Base-by-base conservation (phyloP, 1,140 invertebrate genomes). In the Cydia fagiglandana region DNA sequence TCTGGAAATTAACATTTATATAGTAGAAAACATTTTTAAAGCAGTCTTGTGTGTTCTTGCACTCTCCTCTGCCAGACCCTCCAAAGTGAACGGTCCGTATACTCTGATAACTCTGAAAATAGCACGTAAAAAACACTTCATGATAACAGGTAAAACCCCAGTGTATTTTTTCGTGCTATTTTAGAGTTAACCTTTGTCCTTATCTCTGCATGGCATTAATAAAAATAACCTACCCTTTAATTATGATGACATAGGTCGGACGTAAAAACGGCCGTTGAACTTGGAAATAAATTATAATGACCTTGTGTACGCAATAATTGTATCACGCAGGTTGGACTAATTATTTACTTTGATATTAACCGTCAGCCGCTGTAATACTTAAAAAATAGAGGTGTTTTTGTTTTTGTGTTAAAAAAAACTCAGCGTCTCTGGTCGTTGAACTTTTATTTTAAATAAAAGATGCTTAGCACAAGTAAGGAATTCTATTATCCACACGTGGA, bases 251-350 rank as follows among this genome's bases (percentile, higher is more conserved):
- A 61, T 61, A 20, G n/a, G 17, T 17, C 56, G 56, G 17, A 61
- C 56, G 15, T n/a, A 68, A 34, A 34, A 13, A 68, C 64, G 64
- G 64, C 2, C 64, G 17, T 70, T 70, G 66, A 41, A 41, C 66
- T 70, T 20, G 34, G n/a, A 17, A n/a, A 17, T 38, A n/a, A 3
- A 70, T 15, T 41, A 38, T 38, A 9, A 38, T 12, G 30, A 17
- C 12, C 34, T 70, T 30, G 13, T 66, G 7, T 30, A 66, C 64
- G 15, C 12, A 34, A 13, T 34, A 30, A 24, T 66, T 66, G 15
- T 30, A 15, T 66, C 4, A 34, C 24, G 12, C 5, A 70, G n/a
- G 56, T 20, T 61, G 15, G 15, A 61, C 56, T 61, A 61, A 61
- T 61, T 61, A n/a, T 61, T 61, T 61, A 61, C 56, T 61, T 20